These are phyloP conservation scores for Macropodus opercularis DNA, from an alignment of 2,797 vertebrate genomes.

Conservation along the genomic window DNA sequence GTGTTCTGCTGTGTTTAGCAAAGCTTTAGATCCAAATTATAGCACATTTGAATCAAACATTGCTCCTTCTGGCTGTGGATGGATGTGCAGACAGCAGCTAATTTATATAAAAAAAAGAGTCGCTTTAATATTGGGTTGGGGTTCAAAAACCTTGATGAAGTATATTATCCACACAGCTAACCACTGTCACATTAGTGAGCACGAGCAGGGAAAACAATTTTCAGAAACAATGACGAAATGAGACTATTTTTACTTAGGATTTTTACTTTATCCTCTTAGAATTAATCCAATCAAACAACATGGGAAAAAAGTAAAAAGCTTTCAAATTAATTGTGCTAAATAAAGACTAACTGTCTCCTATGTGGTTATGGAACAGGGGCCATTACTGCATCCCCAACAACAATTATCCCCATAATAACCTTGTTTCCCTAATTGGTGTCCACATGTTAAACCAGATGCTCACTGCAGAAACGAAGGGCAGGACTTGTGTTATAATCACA, in stretches of 20 bases:
- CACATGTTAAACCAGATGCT: constrained; percentile 16
- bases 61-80: constrained; percentile 1
- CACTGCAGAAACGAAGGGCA: constrained; percentile 16
- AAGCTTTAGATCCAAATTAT: constrained; percentile 1
- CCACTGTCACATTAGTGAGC: constrained; percentile 6
- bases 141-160: not conserved
- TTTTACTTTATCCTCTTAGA: not conserved
- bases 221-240: not conserved
- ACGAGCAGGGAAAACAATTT: constrained; percentile 7
- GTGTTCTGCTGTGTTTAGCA: not conserved
- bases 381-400: not conserved
- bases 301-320: not conserved
- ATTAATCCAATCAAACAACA: constrained; percentile 9
- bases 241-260: constrained; percentile 5
- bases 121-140: constrained; percentile 15
- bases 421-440: constrained; percentile 9
- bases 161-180: constrained; percentile 2
- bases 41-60: not conserved
- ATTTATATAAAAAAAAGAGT: constrained; percentile 26
- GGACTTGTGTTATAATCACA: not conserved
- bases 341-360: not conserved
- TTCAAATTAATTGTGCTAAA: not conserved
- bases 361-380: not conserved
- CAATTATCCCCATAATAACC: constrained; percentile 12
- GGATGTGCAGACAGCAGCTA: constrained; percentile 11